These are phyloP conservation scores for Dissostichus mawsoni DNA, from an alignment of 2,113 vertebrate species.

Conservation along the genomic window DNA sequence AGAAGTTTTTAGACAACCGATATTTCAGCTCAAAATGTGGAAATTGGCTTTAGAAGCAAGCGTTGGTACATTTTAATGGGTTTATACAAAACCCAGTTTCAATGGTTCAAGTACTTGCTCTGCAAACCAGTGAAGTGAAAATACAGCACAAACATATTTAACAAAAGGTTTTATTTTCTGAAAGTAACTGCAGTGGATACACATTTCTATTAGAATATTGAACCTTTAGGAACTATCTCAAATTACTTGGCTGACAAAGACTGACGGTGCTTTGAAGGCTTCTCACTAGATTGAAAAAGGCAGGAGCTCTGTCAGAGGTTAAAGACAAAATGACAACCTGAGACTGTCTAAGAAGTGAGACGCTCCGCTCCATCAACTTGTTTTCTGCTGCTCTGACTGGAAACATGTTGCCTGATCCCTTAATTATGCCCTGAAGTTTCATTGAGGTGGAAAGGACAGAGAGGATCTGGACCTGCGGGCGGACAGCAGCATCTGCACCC, in stretches of 20 bases:
- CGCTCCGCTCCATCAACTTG: slow-evolving; percentile 17
- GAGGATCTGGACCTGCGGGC: slow-evolving; percentile 20
- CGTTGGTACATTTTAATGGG: too few relatives aligned
- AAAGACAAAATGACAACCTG: slow-evolving; percentile 26
- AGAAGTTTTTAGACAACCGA: background rate
- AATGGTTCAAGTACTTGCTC: too few relatives aligned
- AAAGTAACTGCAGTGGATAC: too few relatives aligned
- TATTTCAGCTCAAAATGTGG: background rate
- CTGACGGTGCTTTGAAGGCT: background rate
- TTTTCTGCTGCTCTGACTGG: slow-evolving; percentile 20
- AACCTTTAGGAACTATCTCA: background rate
- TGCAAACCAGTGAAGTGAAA: too few relatives aligned
- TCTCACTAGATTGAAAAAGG: slow-evolving; percentile 9
- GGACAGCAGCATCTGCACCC: slow-evolving; percentile 58
- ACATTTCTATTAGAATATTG: too few relatives aligned
- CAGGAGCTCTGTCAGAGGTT: background rate
- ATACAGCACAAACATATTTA: too few relatives aligned
- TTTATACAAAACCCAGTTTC: too few relatives aligned
- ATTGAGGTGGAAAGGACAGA: slow-evolving; percentile 22
- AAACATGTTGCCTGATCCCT: slow-evolving; percentile 33
- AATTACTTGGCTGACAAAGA: slow-evolving; percentile 17
- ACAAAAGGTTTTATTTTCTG: too few relatives aligned
- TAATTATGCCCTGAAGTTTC: slow-evolving; percentile 45
- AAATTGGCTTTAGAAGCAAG: too few relatives aligned
- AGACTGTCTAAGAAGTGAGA: slow-evolving; percentile 7